Percentiles rank a stretch among this genome's conserved stretches.
phyloP scores from a whole-genome alignment of 2,797 vertebrate genomes.

The Girardinus metallicus region DNA sequence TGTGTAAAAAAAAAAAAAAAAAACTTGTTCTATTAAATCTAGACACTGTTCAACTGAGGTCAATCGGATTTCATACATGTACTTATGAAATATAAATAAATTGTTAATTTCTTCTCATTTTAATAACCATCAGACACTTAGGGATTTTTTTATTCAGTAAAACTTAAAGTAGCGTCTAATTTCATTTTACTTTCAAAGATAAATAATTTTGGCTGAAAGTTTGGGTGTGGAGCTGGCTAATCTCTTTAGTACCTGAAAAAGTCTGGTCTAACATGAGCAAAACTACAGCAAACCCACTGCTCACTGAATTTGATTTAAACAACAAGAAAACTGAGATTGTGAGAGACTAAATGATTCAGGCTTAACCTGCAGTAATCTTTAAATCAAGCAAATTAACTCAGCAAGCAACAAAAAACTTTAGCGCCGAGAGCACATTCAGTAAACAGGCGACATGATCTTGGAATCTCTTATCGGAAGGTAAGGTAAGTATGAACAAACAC shows the following conservation, averaged over 20 bases:
- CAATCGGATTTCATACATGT: background rate
- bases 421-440: too few relatives aligned
- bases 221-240: background rate
- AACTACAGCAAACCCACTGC: background rate
- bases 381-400: background rate
- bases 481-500: background rate
- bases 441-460: too few relatives aligned
- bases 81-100: background rate
- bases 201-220: background rate
- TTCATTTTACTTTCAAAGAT: background rate
- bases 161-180: background rate
- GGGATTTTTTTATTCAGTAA: background rate
- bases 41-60: background rate
- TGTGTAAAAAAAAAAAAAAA: background rate
- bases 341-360: background rate
- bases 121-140: background rate
- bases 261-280: background rate
- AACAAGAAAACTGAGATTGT: background rate
- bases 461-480: background rate
- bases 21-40: background rate
- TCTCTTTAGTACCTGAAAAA: background rate
- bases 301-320: background rate
- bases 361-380: background rate
- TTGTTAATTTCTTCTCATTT: background rate
- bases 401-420: too few relatives aligned